A percentile compares a stretch with the other conserved stretches of the same genome.
These are phyloP conservation scores for Brachionus manjavacas DNA, from an alignment of 1,140 invertebrate species.

Conservation along the genomic window DNA sequence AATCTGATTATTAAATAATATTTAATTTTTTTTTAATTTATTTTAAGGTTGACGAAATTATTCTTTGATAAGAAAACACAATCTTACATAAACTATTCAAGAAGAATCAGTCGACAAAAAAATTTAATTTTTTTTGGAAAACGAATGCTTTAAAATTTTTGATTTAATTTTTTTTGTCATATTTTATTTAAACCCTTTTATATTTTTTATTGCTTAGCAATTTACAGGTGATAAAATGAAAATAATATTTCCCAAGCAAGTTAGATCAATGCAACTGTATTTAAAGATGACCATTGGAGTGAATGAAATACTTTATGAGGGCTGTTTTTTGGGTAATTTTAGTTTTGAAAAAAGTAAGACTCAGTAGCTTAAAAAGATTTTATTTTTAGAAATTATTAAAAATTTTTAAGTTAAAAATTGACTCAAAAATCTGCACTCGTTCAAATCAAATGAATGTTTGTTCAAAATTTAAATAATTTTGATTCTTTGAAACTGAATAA, in stretches of 20 bases:
- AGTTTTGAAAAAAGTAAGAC: no score
- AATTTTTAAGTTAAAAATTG: no score
- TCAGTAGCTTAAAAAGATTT: not conserved
- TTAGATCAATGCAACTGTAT: not conserved
- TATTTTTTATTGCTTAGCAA: not conserved
- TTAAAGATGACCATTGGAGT: not conserved
- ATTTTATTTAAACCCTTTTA: not conserved
- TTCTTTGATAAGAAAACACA: not conserved
- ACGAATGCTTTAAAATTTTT: not conserved
- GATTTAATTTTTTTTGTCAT: not conserved
- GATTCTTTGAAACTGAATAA: not conserved
- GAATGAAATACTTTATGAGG: no score
- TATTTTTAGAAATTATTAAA: not conserved
- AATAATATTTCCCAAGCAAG: not conserved
- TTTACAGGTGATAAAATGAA: not conserved
- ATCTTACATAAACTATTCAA: not conserved
- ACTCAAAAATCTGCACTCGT: not conserved
- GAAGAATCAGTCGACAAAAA: not conserved
- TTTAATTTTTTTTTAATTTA: not conserved
- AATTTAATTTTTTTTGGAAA: slow-evolving; percentile 10
- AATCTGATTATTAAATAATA: slow-evolving; percentile 14
- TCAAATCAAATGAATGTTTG: not conserved
- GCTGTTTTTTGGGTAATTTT: no score
- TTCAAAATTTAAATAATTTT: not conserved
- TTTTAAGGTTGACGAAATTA: not conserved